These are phyloP conservation scores for Lycocerus yunnanus DNA, from an alignment of 2,888 invertebrate species.

Conservation along the genomic window DNA sequence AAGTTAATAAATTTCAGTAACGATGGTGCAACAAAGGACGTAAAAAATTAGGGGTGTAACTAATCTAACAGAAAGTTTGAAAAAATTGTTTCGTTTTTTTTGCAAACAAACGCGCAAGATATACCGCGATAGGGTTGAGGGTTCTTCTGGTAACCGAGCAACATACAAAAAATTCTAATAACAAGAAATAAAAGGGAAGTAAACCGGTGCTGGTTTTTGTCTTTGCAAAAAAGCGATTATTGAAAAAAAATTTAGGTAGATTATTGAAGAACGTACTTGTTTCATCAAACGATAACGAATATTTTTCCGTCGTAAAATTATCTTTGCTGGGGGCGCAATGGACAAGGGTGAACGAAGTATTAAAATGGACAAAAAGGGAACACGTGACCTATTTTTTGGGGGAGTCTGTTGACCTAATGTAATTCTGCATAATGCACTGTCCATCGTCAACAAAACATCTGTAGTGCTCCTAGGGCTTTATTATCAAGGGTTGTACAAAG, in stretches of 20 bases:
- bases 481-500: constrained; percentile 41
- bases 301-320: constrained; percentile 6
- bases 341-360: constrained; percentile 50
- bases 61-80: constrained; percentile 6
- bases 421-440: constrained; percentile 50
- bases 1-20: constrained; percentile 28
- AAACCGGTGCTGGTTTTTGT: neutral
- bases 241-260: neutral
- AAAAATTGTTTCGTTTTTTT: constrained; percentile 38
- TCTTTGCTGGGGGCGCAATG: constrained; percentile 45
- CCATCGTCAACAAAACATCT: constrained; percentile 45
- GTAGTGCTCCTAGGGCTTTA: constrained; percentile 28
- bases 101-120: constrained; percentile 41
- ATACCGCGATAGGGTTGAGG: constrained; percentile 40
- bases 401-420: constrained; percentile 45
- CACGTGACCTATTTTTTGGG: constrained; percentile 53
- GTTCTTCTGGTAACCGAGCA: constrained; percentile 27
- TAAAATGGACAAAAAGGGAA: constrained; percentile 56
- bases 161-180: constrained; percentile 5
- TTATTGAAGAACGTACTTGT: neutral
- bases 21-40: constrained; percentile 21
- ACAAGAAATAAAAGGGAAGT: neutral
- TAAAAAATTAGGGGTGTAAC: constrained; percentile 10
- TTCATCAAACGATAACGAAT: neutral
- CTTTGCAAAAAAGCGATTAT: neutral